These are phyloP conservation scores for Molossus molossus DNA, from an alignment of 2,797 vertebrate genomes.

Conservation along the genomic window DNA sequence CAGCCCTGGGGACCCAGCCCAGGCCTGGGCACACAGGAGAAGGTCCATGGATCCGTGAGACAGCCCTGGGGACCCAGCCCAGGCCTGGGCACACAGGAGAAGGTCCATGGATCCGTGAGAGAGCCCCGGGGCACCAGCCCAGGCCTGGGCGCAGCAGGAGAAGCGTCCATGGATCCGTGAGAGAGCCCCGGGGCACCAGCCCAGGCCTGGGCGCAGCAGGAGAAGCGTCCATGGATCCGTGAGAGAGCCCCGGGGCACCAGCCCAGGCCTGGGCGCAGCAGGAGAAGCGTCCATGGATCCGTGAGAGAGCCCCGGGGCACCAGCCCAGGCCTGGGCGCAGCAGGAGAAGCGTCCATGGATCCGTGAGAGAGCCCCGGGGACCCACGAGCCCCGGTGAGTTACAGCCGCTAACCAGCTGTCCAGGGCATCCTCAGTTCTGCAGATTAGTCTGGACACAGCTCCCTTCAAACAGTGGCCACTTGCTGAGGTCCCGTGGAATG, in stretches of 20 bases:
- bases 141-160: not conserved
- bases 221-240: not conserved
- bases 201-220: not conserved
- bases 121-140: no score
- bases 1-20: no score
- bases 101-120: no score
- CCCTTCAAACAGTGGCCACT: not conserved
- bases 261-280: no score
- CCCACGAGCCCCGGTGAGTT: not conserved
- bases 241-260: no score
- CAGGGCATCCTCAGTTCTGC: not conserved
- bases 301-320: no score
- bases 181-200: not conserved
- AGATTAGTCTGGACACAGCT: not conserved
- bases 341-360: not conserved
- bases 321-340: not conserved
- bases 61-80: no score
- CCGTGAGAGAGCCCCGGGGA: not conserved
- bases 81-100: no score
- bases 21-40: not conserved
- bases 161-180: accelerated
- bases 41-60: not conserved
- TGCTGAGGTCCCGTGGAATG: not conserved
- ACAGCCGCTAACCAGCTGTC: not conserved
- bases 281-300: no score